Conservation (phyloP, 2,113 vertebrate genomes). For the Machaerirhynchus nigripectus region DNA sequence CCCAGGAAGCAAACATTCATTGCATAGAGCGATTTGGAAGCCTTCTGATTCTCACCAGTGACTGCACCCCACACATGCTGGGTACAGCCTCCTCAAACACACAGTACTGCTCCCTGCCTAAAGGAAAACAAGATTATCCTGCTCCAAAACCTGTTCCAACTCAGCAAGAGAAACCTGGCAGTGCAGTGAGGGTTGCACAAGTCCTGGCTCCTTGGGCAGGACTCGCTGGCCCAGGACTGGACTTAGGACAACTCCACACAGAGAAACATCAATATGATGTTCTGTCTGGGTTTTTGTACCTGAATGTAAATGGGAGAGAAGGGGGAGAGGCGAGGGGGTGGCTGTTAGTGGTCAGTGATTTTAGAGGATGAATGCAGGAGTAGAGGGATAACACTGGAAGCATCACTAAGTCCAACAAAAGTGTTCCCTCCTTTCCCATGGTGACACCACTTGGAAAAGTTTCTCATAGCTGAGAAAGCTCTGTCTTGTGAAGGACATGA, state of each 20-base stretch:
- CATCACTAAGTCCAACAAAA: neutral
- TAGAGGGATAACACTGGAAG: rapidly evolving
- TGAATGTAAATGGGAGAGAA: neutral
- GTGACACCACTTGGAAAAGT: neutral
- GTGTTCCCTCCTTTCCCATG: rapidly evolving
- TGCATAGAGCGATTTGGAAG: neutral
- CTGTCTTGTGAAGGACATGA: neutral
- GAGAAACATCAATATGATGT: neutral
- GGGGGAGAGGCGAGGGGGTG: neutral
- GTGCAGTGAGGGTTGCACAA: neutral
- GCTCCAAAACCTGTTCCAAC: neutral
- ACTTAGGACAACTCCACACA: neutral
- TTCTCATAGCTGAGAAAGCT: neutral
- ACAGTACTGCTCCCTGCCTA: neutral
- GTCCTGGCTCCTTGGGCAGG: neutral
- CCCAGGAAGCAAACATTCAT: neutral
- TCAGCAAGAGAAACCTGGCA: neutral
- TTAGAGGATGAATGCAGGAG: neutral
- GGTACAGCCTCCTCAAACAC: neutral
- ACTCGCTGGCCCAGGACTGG: neutral
- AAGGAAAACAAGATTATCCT: neutral
- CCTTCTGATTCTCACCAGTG: neutral
- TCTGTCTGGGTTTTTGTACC: neutral
- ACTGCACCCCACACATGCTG: neutral
- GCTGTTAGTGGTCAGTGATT: neutral